phyloP scores from a whole-genome alignment of 2,113 vertebrate species.

The Sclerurus mexicanus region DNA sequence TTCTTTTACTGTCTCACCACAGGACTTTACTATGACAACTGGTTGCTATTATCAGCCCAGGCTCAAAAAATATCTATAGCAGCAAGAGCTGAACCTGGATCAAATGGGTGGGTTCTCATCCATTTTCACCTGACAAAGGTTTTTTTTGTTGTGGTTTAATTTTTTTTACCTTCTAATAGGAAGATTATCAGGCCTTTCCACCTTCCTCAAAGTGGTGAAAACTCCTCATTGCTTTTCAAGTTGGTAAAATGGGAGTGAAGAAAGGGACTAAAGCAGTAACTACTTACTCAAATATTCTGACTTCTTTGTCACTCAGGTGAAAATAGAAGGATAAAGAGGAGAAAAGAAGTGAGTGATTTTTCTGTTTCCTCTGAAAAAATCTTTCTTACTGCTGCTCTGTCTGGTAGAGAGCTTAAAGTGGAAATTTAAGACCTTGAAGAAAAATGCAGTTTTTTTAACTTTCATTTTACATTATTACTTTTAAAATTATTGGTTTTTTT shows the following conservation, averaged over 20 bases:
- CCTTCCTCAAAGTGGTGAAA: neutral
- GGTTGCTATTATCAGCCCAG: neutral
- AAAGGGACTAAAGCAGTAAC: neutral
- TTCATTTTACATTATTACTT: neutral
- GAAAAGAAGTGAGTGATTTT: neutral
- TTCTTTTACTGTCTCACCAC: neutral
- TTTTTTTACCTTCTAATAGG: neutral
- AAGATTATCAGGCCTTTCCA: neutral
- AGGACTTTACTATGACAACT: neutral
- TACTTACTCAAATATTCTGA: conserved; percentile 2
- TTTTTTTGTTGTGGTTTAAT: neutral
- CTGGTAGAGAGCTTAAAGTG: neutral
- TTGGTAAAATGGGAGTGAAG: neutral
- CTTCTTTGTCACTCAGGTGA: neutral
- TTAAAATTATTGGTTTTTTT: neutral
- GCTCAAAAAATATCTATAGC: neutral
- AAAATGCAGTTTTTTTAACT: neutral
- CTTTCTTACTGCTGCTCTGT: neutral
- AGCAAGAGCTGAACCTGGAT: neutral
- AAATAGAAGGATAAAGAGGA: neutral
- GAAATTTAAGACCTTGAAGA: neutral
- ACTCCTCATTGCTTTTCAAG: neutral
- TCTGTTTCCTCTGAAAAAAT: neutral
- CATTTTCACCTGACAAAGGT: neutral
- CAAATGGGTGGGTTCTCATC: neutral